Percentiles rank a stretch among this genome's conserved stretches.
Conservation (phyloP, 2,797 vertebrate species). For the Natrix natrix region DNA sequence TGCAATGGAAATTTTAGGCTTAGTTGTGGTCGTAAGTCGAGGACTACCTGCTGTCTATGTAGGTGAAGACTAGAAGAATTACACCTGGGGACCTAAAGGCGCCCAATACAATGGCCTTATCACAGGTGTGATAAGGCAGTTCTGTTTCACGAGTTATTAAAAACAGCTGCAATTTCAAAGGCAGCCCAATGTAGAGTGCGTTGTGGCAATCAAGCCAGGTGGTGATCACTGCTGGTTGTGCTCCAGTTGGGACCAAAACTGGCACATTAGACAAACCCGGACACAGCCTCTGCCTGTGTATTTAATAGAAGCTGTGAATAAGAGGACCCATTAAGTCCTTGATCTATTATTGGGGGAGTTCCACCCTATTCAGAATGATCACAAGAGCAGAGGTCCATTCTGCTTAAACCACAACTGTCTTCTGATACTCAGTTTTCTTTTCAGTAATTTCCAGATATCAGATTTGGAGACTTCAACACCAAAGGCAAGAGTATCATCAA, state of each 20-base stretch:
- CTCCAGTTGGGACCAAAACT: neutral
- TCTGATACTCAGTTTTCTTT: neutral
- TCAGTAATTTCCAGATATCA: neutral
- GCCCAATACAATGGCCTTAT: neutral
- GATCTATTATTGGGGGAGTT: neutral
- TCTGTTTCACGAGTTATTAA: neutral
- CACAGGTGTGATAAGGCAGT: neutral
- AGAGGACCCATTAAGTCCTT: neutral
- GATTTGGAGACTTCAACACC: neutral
- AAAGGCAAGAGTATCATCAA: neutral
- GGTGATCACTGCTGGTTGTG: neutral
- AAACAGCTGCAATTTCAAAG: neutral
- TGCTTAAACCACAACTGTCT: neutral
- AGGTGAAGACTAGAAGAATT: neutral
- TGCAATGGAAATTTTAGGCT: no score
- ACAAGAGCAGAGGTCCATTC: neutral
- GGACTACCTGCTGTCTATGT: neutral
- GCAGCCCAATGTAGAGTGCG: neutral
- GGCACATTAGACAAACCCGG: neutral
- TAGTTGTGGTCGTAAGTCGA: no score
- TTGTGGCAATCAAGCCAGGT: neutral
- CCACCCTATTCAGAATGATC: neutral
- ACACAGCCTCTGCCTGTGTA: neutral
- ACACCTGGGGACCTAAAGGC: neutral
- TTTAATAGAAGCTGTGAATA: neutral